Evolutionary conservation across 2,797 vertebrate genomes (phyloP).

Genomic region (Ibycter americanus): DNA sequence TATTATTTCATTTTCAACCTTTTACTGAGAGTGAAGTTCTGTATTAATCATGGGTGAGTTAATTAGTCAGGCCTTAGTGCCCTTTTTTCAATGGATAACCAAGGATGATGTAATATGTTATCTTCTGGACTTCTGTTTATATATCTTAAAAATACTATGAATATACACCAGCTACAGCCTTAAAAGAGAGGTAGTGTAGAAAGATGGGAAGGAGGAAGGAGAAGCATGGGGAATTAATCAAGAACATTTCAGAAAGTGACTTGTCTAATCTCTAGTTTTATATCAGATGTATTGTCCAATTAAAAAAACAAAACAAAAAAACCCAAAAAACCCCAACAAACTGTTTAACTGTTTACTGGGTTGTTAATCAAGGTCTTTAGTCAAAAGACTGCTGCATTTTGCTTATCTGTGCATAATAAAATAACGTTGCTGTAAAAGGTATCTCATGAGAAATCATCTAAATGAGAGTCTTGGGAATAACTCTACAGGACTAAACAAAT

Average conservation of each 20-base stretch:
- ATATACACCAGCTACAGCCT: not conserved
- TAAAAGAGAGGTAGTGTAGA: not conserved
- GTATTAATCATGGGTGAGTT: not conserved
- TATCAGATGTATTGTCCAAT: not conserved
- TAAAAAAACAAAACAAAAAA: not conserved
- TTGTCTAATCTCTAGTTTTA: not conserved
- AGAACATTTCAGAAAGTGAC: not conserved
- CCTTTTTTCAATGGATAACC: not conserved
- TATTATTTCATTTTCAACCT: not conserved
- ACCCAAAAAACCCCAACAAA: rapidly evolving
- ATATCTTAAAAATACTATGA: not conserved
- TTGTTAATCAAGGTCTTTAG: not conserved
- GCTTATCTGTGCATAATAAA: not conserved
- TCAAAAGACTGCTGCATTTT: not conserved
- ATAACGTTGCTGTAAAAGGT: not conserved
- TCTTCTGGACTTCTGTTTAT: not conserved
- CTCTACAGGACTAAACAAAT: not conserved
- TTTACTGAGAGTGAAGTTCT: not conserved
- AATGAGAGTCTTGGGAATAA: not conserved
- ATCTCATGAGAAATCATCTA: not conserved
- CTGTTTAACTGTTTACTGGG: not conserved
- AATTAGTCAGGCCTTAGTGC: not conserved
- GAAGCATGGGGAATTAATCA: not conserved
- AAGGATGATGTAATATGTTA: not conserved
- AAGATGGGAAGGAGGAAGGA: not conserved